These are phyloP conservation scores for Eupithecia tripunctaria DNA, from an alignment of 2,888 invertebrate species.

Conservation along the genomic window DNA sequence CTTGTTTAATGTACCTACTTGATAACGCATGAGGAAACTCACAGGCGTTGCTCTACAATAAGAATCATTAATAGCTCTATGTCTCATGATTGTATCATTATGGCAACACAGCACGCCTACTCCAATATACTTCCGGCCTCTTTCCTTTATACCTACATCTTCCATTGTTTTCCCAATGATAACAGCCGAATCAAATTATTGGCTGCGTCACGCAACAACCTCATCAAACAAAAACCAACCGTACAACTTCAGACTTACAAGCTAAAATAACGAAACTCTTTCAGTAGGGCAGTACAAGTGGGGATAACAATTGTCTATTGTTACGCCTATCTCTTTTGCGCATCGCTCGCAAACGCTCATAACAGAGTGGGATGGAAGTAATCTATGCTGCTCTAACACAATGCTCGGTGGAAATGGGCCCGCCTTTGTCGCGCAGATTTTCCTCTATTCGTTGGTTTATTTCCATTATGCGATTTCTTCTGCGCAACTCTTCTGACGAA, in stretches of 20 bases:
- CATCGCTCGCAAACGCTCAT: constrained; percentile 63
- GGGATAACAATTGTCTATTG: constrained; percentile 85
- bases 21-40: background rate
- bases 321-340: constrained; percentile 81
- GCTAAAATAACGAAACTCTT: constrained; percentile 56
- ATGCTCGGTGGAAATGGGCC: constrained; percentile 66
- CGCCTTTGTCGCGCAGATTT: constrained; percentile 74
- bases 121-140: constrained; percentile 60
- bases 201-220: constrained; percentile 56
- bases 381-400: constrained; percentile 64
- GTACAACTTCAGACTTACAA: constrained; percentile 44
- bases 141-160: constrained; percentile 63
- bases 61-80: background rate
- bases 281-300: constrained; percentile 70
- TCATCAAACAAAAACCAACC: constrained; percentile 50
- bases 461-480: constrained; percentile 43
- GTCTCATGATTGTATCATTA: background rate
- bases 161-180: constrained; percentile 81
- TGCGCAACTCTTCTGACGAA: constrained; percentile 3
- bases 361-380: constrained; percentile 61
- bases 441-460: constrained; percentile 69
- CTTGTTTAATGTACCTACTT: too few species aligned
- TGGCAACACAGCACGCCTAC: constrained; percentile 53
- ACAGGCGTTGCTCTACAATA: background rate
- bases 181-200: constrained; percentile 80